Percentiles rank a stretch among this genome's conserved stretches.
phyloP scores from a whole-genome alignment of 2,113 vertebrate species.

The Pelodiscus sinensis region DNA sequence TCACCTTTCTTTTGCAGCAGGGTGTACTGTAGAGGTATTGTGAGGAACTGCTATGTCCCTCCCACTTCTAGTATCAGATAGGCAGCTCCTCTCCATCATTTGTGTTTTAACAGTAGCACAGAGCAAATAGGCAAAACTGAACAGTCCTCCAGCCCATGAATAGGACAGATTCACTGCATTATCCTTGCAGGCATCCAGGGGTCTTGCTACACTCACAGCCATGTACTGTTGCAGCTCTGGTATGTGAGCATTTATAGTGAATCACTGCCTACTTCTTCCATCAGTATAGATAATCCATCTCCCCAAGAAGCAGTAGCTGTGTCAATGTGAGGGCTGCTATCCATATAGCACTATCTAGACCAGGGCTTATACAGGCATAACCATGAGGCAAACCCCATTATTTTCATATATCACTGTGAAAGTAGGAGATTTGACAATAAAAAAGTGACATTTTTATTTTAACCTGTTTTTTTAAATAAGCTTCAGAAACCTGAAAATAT shows the following conservation, averaged over 20 bases:
- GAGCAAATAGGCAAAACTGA: not conserved
- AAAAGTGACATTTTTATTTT: not conserved
- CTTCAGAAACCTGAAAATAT: not conserved
- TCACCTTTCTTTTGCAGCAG: not conserved
- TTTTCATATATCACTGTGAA: not conserved
- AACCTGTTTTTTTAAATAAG: not conserved
- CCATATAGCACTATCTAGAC: not conserved
- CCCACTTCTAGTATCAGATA: not conserved
- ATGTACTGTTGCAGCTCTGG: not conserved
- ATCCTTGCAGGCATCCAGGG: not conserved
- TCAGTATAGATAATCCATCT: not conserved
- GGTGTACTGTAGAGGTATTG: not conserved
- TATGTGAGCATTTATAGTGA: not conserved
- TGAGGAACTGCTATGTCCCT: not conserved
- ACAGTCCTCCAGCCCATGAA: not conserved
- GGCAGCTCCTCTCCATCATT: not conserved
- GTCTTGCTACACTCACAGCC: not conserved
- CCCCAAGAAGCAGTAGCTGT: not conserved
- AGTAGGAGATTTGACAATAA: not conserved
- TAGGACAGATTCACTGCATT: not conserved
- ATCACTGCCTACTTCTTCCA: not conserved
- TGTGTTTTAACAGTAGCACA: not conserved
- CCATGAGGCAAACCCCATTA: not conserved
- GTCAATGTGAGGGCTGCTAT: not conserved
- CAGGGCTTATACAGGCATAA: not conserved